Evolutionary conservation across 2,797 vertebrate species (phyloP).

Genomic region (Australoheros facetus): DNA sequence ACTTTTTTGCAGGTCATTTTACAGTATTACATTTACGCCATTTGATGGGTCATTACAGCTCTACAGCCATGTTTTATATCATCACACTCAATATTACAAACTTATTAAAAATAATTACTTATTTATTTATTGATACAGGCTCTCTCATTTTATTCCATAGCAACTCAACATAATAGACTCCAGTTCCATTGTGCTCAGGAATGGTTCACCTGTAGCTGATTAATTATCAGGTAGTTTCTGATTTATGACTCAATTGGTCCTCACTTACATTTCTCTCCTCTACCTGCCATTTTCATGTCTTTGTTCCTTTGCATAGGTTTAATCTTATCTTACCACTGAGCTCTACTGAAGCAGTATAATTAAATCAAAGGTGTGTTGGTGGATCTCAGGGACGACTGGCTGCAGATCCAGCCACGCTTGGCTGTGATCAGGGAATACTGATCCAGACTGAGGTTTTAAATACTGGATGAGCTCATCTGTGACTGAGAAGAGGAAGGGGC

Average conservation of each 20-base stretch:
- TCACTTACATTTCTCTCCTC: neutral
- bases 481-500: slow-evolving; percentile 8
- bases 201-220: neutral
- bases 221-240: neutral
- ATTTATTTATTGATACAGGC: neutral
- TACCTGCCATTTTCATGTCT: neutral
- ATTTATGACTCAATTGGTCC: neutral
- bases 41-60: neutral
- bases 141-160: neutral
- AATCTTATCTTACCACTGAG: neutral
- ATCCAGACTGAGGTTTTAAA: slow-evolving; percentile 34
- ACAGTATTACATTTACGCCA: neutral
- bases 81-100: neutral
- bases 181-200: neutral
- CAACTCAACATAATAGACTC: neutral
- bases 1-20: neutral
- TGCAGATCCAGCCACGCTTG: neutral
- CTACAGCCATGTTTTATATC: neutral
- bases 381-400: neutral
- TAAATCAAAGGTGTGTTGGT: neutral
- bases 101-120: no score
- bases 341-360: neutral
- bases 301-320: neutral
- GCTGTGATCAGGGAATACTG: neutral
- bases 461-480: slow-evolving; percentile 58